These are phyloP conservation scores for Saxicola maurus DNA, from an alignment of 2,797 vertebrate species.

Conservation along the genomic window DNA sequence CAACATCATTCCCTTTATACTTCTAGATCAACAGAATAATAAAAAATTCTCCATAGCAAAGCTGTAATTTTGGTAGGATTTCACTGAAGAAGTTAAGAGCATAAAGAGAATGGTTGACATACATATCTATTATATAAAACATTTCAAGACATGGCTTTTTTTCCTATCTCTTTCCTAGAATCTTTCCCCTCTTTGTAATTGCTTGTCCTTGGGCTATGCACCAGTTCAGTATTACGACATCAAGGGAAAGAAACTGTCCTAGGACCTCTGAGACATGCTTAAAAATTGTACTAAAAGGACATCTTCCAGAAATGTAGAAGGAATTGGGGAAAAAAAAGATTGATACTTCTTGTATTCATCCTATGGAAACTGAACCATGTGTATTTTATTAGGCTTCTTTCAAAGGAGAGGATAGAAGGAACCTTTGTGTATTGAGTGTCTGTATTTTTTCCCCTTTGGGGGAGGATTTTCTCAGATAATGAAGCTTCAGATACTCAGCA, in stretches of 20 bases:
- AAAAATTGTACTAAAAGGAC: background rate
- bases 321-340: background rate
- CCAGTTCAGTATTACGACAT: background rate
- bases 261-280: background rate
- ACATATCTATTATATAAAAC: background rate
- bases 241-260: background rate
- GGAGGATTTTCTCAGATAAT: background rate
- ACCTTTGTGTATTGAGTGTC: background rate
- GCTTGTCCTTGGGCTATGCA: background rate
- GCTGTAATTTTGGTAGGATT: background rate
- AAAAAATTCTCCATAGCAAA: background rate
- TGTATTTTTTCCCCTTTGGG: background rate
- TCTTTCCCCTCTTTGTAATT: background rate
- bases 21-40: background rate
- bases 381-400: background rate
- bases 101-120: background rate
- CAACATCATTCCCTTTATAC: background rate
- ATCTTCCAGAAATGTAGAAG: background rate
- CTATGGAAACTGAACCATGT: background rate
- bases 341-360: background rate
- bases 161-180: background rate
- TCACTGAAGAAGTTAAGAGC: background rate
- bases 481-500: background rate
- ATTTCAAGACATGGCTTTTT: background rate
- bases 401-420: background rate